These are phyloP conservation scores for Antennarius maculatus DNA, from an alignment of 2,797 vertebrate genomes.

Conservation along the genomic window DNA sequence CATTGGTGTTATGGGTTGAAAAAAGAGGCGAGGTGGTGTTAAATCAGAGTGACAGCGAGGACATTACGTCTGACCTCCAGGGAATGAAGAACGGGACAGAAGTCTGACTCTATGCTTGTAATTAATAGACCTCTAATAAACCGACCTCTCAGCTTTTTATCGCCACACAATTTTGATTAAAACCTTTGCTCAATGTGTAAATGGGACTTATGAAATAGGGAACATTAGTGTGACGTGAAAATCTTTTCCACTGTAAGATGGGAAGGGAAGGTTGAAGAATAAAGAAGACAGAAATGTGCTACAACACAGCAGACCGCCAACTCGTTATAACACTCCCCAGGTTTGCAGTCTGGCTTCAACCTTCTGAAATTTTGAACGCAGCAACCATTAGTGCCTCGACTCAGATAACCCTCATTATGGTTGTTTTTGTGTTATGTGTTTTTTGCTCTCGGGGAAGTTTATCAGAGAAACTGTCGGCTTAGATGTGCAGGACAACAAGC, in stretches of 20 bases:
- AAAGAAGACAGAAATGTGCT: conserved; percentile 34
- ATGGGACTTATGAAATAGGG: no score
- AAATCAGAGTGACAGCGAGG: no score
- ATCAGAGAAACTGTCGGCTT: conserved; percentile 5
- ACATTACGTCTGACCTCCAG: no score
- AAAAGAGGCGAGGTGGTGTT: no score
- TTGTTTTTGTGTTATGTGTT: conserved; percentile 9
- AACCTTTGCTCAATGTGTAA: no score
- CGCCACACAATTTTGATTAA: no score
- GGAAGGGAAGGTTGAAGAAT: conserved; percentile 14
- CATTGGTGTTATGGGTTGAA: no score
- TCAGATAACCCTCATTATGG: conserved; percentile 23
- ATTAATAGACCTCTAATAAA: no score
- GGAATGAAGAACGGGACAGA: no score
- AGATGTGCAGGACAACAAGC: background rate
- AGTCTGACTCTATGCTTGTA: no score
- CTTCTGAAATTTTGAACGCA: conserved; percentile 32
- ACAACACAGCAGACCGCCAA: conserved; percentile 25
- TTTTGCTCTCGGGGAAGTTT: conserved; percentile 8
- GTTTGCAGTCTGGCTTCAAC: conserved; percentile 15
- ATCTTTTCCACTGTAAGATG: conserved; percentile 2
- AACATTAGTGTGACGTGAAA: no score
- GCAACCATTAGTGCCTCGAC: conserved; percentile 12
- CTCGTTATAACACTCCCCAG: conserved; percentile 27
- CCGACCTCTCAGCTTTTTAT: no score